Conservation (phyloP, 2,797 vertebrate species). For the Synaphobranchus kaupii region DNA sequence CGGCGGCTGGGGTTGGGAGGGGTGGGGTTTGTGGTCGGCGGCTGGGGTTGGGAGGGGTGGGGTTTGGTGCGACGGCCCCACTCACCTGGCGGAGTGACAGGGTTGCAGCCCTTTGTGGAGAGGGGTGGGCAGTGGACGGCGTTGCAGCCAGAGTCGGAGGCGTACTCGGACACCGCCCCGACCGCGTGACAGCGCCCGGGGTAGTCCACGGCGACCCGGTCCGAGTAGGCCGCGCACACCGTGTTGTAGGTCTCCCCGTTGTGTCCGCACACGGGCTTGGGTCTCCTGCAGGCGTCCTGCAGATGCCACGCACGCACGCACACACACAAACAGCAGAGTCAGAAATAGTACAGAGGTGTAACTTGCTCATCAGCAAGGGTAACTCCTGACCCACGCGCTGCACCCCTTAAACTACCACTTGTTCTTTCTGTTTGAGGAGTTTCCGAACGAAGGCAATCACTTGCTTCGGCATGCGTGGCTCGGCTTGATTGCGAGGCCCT, state of each 20-base stretch:
- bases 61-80: background rate
- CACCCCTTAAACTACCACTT: background rate
- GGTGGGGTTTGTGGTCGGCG: background rate
- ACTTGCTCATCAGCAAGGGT: slow-evolving; percentile 10
- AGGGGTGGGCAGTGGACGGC: slow-evolving; percentile 79
- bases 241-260: slow-evolving; percentile 88
- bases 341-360: background rate
- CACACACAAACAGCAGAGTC: background rate
- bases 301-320: slow-evolving; percentile 8
- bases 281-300: slow-evolving; percentile 80
- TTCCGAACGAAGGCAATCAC: background rate
- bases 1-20: background rate
- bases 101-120: slow-evolving; percentile 74
- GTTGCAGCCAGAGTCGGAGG: slow-evolving; percentile 78
- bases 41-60: background rate
- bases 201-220: slow-evolving; percentile 90
- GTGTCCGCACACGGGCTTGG: slow-evolving; percentile 83
- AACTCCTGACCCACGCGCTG: background rate
- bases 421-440: background rate
- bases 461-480: background rate
- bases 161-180: slow-evolving; percentile 72
- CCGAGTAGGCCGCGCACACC: slow-evolving; percentile 85
- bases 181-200: slow-evolving; percentile 82
- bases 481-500: slow-evolving; percentile 2
- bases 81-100: slow-evolving; percentile 86